A percentile compares a stretch with the other conserved stretches of the same genome.
phyloP scores from a whole-genome alignment of 2,797 vertebrate genomes.

The Novumbra hubbsi region DNA sequence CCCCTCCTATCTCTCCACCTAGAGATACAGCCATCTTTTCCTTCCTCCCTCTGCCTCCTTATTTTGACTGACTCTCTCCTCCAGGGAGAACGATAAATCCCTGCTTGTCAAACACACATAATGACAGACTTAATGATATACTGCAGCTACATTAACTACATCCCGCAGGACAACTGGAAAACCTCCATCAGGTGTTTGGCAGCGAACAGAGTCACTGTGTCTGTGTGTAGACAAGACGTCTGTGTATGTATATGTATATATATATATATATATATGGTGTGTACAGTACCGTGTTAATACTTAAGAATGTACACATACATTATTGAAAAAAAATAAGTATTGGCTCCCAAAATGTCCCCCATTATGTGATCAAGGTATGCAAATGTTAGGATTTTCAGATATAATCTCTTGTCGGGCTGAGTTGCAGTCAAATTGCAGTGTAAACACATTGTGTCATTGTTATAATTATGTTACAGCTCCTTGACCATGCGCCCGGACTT shows the following conservation, averaged over 20 bases:
- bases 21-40: not conserved
- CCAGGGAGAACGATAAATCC: constrained; percentile 71
- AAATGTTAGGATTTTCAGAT: no score
- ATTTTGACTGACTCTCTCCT: constrained; percentile 46
- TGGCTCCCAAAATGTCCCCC: no score
- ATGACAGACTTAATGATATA: constrained; percentile 78
- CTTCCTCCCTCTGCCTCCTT: constrained; percentile 13
- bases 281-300: not conserved
- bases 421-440: no score
- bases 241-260: constrained; percentile 21
- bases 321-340: no score
- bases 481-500: no score
- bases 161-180: constrained; percentile 62
- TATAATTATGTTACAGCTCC: no score
- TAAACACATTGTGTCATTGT: no score
- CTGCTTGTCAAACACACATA: constrained; percentile 74
- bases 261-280: not conserved
- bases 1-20: not conserved
- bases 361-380: no score
- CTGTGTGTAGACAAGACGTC: constrained; percentile 2
- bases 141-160: constrained; percentile 62
- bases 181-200: constrained; percentile 45
- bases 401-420: no score
- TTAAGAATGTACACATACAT: no score
- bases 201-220: not conserved